Evolutionary conservation across 2,113 vertebrate genomes (phyloP).

Genomic region (Oncorhynchus nerka): DNA sequence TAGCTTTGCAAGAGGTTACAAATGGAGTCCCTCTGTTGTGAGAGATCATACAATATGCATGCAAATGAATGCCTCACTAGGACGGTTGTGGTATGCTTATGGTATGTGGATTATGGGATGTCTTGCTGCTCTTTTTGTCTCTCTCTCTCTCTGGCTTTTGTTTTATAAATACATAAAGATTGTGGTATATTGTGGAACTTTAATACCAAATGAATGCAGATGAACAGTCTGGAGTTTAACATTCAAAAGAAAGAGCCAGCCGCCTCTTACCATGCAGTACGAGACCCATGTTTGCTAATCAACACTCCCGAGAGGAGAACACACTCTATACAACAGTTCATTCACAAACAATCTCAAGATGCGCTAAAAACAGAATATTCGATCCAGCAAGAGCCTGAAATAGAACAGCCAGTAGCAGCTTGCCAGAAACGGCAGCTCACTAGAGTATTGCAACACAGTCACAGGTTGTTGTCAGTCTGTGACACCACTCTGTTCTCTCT

Average conservation of each 20-base stretch:
- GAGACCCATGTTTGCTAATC: not conserved
- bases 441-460: not conserved
- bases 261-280: not conserved
- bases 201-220: not conserved
- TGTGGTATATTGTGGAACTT: not conserved
- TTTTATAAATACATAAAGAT: not conserved
- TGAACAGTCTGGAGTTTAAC: not conserved
- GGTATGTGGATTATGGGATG: not conserved
- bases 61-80: not conserved
- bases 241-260: not conserved
- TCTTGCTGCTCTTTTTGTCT: not conserved
- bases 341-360: constrained; percentile 25
- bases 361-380: constrained; percentile 30
- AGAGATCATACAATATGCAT: not conserved
- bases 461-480: not conserved
- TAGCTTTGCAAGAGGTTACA: not conserved
- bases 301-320: not conserved
- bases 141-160: not conserved
- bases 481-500: not conserved
- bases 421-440: constrained; percentile 10
- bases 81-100: not conserved
- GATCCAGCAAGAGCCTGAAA: constrained; percentile 31
- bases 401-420: constrained; percentile 18
- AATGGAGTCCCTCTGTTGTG: not conserved
- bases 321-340: constrained; percentile 3